Evolutionary conservation across 2,888 invertebrate genomes (phyloP).

Genomic region (Lycaena phlaeas): DNA sequence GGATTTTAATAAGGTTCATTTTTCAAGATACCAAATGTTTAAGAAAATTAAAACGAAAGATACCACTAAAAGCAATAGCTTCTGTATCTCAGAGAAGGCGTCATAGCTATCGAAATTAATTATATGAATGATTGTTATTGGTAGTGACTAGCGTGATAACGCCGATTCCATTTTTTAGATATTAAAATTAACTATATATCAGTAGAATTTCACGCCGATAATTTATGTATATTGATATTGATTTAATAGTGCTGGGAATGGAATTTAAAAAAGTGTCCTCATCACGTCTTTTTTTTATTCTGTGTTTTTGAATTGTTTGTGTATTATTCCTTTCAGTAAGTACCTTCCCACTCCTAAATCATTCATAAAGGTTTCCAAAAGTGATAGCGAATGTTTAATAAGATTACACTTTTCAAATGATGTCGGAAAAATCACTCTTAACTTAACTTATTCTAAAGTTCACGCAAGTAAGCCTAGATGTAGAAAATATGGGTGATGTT

Average conservation of each 20-base stretch:
- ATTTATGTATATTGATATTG: neutral
- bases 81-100: conserved; percentile 54
- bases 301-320: no score
- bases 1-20: conserved; percentile 23
- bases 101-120: conserved; percentile 64
- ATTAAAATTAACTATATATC: neutral
- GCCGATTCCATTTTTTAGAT: neutral
- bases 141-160: conserved; percentile 40
- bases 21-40: conserved; percentile 37
- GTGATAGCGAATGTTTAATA: no score
- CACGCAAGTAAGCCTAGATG: no score
- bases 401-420: no score
- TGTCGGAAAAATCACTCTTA: no score
- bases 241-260: neutral
- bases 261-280: no score
- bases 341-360: no score
- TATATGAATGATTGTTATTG: conserved; percentile 56
- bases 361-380: no score
- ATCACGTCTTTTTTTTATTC: no score
- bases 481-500: no score
- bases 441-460: no score
- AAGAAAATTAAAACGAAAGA: conserved; percentile 50
- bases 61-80: conserved; percentile 61
- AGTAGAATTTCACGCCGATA: neutral
- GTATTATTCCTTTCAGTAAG: no score